Conservation (phyloP, 2,888 invertebrate species). For the Timema cristinae region DNA sequence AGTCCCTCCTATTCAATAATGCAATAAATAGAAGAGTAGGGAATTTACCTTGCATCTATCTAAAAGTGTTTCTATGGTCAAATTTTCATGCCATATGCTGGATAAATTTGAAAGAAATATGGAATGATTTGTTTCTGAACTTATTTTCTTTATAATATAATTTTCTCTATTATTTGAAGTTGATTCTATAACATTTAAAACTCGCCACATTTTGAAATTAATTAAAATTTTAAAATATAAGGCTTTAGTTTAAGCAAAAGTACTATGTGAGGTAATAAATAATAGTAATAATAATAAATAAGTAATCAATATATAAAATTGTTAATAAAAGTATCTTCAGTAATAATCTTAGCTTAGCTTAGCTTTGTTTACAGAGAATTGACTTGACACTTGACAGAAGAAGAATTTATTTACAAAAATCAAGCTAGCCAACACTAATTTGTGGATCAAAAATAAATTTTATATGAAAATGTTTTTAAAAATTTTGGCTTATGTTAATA, state of each 20-base stretch:
- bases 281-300: not conserved
- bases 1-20: too few relatives aligned
- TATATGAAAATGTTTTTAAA: too few relatives aligned
- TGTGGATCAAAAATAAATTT: too few relatives aligned
- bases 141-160: conserved; percentile 15
- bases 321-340: not conserved
- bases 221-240: too few relatives aligned
- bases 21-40: too few relatives aligned
- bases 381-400: too few relatives aligned
- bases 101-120: conserved; percentile 39
- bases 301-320: not conserved
- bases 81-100: conserved; percentile 39
- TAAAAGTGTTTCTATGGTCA: conserved; percentile 34
- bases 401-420: too few relatives aligned
- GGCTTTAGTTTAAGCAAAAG: not conserved
- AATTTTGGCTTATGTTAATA: too few relatives aligned
- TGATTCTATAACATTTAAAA: not conserved
- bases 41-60: conserved; percentile 36
- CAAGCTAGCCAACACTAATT: too few relatives aligned
- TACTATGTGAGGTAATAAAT: not conserved
- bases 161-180: not conserved
- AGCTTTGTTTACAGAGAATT: too few relatives aligned
- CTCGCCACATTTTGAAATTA: not conserved
- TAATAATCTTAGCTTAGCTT: too few relatives aligned
- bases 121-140: conserved; percentile 28